Evolutionary conservation across 1,140 invertebrate species (phyloP).

Genomic region (Wasmannia auropunctata): DNA sequence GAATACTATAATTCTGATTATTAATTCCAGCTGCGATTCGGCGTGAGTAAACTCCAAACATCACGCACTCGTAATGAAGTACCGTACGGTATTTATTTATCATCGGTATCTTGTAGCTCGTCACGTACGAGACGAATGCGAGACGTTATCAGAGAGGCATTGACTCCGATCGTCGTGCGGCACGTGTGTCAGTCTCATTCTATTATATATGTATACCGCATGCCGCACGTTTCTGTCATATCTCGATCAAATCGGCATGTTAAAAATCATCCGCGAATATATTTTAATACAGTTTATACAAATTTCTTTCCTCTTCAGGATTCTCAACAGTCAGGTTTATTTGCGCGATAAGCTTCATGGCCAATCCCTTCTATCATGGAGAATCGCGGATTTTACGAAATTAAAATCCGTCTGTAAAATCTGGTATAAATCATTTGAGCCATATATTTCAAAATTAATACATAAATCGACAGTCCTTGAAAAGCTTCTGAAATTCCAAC

Average conservation of each 20-base stretch:
- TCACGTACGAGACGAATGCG: conserved; percentile 29
- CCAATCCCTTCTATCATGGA: no score
- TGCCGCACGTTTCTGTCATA: background rate
- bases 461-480: no score
- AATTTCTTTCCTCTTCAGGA: no score
- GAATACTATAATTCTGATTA: background rate
- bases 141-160: conserved; percentile 30
- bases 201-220: no score
- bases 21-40: background rate
- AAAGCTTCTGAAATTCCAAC: background rate
- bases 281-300: no score
- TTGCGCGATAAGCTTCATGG: no score
- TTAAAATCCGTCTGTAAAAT: no score
- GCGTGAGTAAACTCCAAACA: background rate
- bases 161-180: conserved; percentile 28
- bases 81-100: conserved; percentile 21
- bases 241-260: background rate
- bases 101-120: background rate
- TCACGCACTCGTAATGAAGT: background rate
- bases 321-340: no score
- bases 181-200: no score
- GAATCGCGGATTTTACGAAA: no score
- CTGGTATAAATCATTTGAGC: no score
- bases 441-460: no score
- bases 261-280: background rate